Evolutionary conservation across 1,140 invertebrate genomes (phyloP), one percentile per base, ranked within the genome.

Genomic region (Drosophila nannoptera): DNA sequence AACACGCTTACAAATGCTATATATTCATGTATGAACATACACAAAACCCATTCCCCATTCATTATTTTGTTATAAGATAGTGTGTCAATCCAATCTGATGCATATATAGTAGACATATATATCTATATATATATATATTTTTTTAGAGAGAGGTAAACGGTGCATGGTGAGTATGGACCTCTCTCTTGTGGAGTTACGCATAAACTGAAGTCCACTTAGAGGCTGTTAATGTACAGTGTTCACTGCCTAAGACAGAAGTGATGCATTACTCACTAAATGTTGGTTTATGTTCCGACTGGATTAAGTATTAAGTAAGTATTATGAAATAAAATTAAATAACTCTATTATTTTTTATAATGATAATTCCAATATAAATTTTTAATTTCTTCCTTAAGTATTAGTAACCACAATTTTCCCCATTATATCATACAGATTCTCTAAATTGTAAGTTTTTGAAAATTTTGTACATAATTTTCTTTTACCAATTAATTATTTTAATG

Each of bases 101-200:
- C 14, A 7, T 14, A n/a, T n/a, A 55, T 9, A 38, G n/a, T 31
- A 7, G 8, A 7, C 12, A 40, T 8, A 59, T 36, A 59, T 35
- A 46, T n/a, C 33, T 31, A 22, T 22, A 36, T 59, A 46, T 16
- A 5, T 14, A 59, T 59, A 59, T 8, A 5, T 33, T 16, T 58
- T 4, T 33, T 4, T 59, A 22, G 6, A 9, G 45, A 16, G 9
- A 29, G 31, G 12, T 29, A 33, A 45, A 29, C 40, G 43, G 42
- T 36, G 56, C 32, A 22, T 59, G 56, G 42, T 59, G 56, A 59
- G 56, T 59, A 59, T 35, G 14, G 31, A 54, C 11, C 38, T 6
- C 29, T 7, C 5, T 12, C n/a, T 40, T 58, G 40, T 29, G 32
- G 54, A n/a, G 38, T 50, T 54, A 36, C 46, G 33, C 43, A 32